Percentiles rank a stretch among this genome's conserved stretches.
phyloP scores from a whole-genome alignment of 2,113 vertebrate species.

The Spermophilus dauricus region DNA sequence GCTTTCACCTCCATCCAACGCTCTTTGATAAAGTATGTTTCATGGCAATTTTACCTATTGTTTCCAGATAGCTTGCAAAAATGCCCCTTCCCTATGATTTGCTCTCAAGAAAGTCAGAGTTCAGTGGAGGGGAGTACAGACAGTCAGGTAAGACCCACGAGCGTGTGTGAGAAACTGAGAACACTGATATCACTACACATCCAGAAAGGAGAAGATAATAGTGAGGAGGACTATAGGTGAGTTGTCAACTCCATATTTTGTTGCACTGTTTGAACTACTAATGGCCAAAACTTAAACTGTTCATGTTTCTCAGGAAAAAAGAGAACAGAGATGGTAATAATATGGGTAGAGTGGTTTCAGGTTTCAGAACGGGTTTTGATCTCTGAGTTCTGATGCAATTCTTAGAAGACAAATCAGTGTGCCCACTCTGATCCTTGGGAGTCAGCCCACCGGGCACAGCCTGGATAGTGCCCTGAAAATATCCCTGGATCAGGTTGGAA shows the following conservation, averaged over 20 bases:
- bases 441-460: not conserved
- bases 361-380: not conserved
- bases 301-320: not conserved
- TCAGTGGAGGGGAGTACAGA: not conserved
- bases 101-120: not conserved
- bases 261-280: not conserved
- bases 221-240: not conserved
- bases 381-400: not conserved
- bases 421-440: not conserved
- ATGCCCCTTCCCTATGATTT: not conserved
- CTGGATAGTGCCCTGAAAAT: not conserved
- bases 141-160: not conserved
- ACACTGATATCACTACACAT: not conserved
- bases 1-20: constrained; percentile 53
- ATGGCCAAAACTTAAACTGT: not conserved
- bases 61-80: constrained; percentile 52
- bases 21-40: constrained; percentile 59
- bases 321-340: not conserved
- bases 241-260: not conserved
- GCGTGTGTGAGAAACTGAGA: not conserved
- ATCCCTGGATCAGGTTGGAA: not conserved
- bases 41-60: constrained; percentile 40
- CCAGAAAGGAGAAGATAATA: not conserved
- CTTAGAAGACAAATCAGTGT: not conserved
- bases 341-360: not conserved